phyloP scores from a whole-genome alignment of 64 coral and sea anemone species.

The Actinia tenebrosa region DNA sequence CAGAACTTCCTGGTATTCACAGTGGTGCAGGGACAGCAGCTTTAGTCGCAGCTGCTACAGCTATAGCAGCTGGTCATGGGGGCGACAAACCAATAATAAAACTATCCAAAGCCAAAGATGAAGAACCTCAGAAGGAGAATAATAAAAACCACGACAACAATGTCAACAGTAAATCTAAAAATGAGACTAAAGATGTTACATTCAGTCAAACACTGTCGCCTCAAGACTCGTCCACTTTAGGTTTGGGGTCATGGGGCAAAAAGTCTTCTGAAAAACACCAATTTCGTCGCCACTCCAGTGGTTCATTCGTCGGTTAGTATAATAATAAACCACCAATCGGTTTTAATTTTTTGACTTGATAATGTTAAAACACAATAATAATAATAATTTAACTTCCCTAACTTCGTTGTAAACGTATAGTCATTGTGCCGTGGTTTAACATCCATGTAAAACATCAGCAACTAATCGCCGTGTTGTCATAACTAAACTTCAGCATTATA shows the following conservation, averaged over 20 bases:
- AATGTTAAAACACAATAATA: not conserved
- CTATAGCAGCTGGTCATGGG: slow-evolving; percentile 62
- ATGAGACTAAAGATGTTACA: slow-evolving; percentile 23
- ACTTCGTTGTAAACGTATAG: slow-evolving; percentile 20
- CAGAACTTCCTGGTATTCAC: slow-evolving; percentile 94
- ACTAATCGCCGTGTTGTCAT: not conserved
- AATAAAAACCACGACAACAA: slow-evolving; percentile 49
- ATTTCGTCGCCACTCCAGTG: slow-evolving; percentile 93
- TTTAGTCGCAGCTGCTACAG: slow-evolving; percentile 83
- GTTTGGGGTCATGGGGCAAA: slow-evolving; percentile 74
- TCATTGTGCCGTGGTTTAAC: not conserved
- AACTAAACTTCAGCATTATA: not conserved
- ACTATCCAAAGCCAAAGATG: slow-evolving; percentile 91
- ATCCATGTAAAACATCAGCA: slow-evolving; percentile 12
- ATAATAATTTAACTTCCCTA: not conserved
- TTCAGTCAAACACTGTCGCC: slow-evolving; percentile 64
- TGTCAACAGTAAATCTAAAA: not conserved
- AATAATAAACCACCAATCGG: not conserved
- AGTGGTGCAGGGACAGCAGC: slow-evolving; percentile 93
- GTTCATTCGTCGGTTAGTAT: slow-evolving; percentile 94
- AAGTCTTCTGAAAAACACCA: slow-evolving; percentile 94
- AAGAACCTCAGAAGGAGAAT: slow-evolving; percentile 53
- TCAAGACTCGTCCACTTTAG: slow-evolving; percentile 64
- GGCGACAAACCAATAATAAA: slow-evolving; percentile 85
- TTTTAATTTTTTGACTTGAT: not conserved